Percentiles rank a stretch among this genome's conserved stretches.
Conservation (phyloP, 2,113 vertebrate species). For the Hymenochirus boettgeri region DNA sequence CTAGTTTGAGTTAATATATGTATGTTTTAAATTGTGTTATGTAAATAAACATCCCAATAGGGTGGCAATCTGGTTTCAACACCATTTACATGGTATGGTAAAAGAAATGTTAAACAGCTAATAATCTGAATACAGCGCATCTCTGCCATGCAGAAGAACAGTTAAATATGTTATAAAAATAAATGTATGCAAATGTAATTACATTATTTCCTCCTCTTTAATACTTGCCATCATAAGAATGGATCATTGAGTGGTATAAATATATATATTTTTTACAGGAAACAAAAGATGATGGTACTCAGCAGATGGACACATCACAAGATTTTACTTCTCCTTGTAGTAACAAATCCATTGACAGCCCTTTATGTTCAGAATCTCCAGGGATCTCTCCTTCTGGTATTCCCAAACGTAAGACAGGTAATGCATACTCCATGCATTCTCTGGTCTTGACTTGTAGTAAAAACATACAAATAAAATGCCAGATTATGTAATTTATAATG, state of each 20-base stretch:
- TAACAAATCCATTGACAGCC: constrained; percentile 18
- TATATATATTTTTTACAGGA: background rate
- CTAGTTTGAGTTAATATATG: too few relatives aligned
- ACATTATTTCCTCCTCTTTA: background rate
- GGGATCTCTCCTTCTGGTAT: constrained; percentile 55
- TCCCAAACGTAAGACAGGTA: constrained; percentile 77
- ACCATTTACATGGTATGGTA: too few relatives aligned
- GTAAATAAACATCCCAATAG: too few relatives aligned
- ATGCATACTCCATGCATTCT: too few relatives aligned
- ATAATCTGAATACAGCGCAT: too few relatives aligned
- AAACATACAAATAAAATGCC: too few relatives aligned
- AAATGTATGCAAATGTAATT: background rate
- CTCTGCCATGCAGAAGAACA: background rate
- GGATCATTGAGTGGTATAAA: background rate
- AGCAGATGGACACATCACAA: constrained; percentile 50
- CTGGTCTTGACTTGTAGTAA: too few relatives aligned
- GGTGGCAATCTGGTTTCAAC: too few relatives aligned
- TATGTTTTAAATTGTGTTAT: too few relatives aligned
- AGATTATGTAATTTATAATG: too few relatives aligned
- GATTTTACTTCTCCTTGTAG: background rate
- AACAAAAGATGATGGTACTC: background rate
- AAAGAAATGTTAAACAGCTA: too few relatives aligned
- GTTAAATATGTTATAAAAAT: background rate
- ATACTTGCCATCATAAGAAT: background rate
- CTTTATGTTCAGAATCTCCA: constrained; percentile 8